phyloP scores from a whole-genome alignment of 2,113 vertebrate genomes.

The Arenaria interpres region DNA sequence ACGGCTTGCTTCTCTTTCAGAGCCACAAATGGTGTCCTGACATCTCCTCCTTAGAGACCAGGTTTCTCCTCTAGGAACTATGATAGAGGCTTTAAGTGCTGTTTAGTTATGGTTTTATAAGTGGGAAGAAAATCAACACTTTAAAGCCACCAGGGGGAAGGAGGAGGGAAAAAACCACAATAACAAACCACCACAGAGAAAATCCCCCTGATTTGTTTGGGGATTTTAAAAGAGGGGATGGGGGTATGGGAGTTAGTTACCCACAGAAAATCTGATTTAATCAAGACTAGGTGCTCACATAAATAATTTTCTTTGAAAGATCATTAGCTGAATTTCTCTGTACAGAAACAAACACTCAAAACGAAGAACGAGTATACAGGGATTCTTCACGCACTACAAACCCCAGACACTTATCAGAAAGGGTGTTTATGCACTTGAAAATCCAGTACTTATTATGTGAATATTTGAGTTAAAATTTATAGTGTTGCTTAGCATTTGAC shows the following conservation, averaged over 20 bases:
- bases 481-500: background rate
- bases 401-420: background rate
- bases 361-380: background rate
- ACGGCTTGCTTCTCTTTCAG: fast-evolving
- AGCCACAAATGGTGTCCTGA: background rate
- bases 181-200: background rate
- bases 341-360: background rate
- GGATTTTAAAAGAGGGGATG: background rate
- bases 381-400: background rate
- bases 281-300: background rate
- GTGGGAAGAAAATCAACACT: background rate
- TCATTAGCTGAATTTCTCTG: background rate
- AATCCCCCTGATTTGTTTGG: background rate
- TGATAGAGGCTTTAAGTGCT: fast-evolving
- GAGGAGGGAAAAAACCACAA: no score
- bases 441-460: background rate
- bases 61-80: background rate
- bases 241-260: background rate
- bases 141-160: background rate
- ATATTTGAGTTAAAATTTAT: background rate
- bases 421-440: background rate
- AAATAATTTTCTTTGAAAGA: background rate
- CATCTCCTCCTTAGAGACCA: background rate
- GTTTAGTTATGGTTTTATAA: background rate
- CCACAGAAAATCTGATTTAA: background rate